Conservation (phyloP, 2,888 invertebrate species). For the Melikaiella ostensackeni region DNA sequence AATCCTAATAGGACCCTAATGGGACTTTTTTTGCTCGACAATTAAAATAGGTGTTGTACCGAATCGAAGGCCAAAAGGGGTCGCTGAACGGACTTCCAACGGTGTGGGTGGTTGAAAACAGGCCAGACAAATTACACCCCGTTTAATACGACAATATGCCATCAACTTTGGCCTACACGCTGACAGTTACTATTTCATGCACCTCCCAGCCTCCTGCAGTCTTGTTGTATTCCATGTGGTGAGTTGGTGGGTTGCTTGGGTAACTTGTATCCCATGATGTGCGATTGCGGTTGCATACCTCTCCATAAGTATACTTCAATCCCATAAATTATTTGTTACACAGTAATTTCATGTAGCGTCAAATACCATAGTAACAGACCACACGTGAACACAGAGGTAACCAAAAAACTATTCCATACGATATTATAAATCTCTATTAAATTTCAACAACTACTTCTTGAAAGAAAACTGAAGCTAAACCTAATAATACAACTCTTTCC, state of each 20-base stretch:
- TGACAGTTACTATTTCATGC: slow-evolving; percentile 67
- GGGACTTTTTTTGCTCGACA: too few species aligned
- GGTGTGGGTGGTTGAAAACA: slow-evolving; percentile 64
- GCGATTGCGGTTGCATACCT: slow-evolving; percentile 11
- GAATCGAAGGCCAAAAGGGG: slow-evolving; percentile 1
- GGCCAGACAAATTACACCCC: slow-evolving; percentile 65
- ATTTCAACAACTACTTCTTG: slow-evolving; percentile 1
- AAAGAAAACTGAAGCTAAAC: not conserved
- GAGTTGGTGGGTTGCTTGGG: slow-evolving; percentile 49
- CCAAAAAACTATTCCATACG: not conserved
- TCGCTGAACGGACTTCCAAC: slow-evolving; percentile 28
- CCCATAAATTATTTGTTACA: slow-evolving; percentile 10
- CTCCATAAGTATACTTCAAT: slow-evolving; percentile 13
- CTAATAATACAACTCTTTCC: slow-evolving; percentile 28
- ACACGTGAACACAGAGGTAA: not conserved
- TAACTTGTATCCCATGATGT: slow-evolving; percentile 42
- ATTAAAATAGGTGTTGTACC: not conserved
- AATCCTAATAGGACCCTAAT: too few species aligned
- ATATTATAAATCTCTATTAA: too few species aligned
- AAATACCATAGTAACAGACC: not conserved
- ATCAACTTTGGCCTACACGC: slow-evolving; percentile 70
- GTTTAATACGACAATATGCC: slow-evolving; percentile 70
- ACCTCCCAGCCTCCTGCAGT: slow-evolving; percentile 49
- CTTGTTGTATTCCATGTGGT: slow-evolving; percentile 37
- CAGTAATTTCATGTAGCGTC: slow-evolving; percentile 15